Conservation (phyloP, 2,113 vertebrate species). For the Misgurnus mizolepis region DNA sequence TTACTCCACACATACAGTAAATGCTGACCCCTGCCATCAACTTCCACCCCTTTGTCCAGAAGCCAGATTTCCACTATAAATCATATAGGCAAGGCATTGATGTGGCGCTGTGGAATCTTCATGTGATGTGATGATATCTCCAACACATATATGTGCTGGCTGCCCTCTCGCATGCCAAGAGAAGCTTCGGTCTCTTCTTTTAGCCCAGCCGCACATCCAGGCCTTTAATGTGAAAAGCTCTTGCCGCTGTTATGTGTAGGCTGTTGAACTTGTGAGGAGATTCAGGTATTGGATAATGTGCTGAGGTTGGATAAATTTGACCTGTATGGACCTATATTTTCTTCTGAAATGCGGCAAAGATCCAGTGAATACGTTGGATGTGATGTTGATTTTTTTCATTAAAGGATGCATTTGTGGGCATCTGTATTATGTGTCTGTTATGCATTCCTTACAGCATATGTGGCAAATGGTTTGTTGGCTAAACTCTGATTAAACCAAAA, state of each 20-base stretch:
- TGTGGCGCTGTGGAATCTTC: constrained; percentile 62
- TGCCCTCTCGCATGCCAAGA: constrained; percentile 52
- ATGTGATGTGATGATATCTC: constrained; percentile 70
- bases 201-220: constrained; percentile 56
- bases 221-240: constrained; percentile 70
- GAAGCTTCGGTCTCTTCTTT: constrained; percentile 52
- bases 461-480: too few species aligned
- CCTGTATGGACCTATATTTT: not conserved
- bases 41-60: constrained; percentile 12
- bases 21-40: constrained; percentile 25
- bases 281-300: constrained; percentile 53
- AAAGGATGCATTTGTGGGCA: too few species aligned
- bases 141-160: constrained; percentile 54
- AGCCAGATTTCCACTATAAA: constrained; percentile 40
- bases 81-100: constrained; percentile 54
- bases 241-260: constrained; percentile 57
- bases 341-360: not conserved
- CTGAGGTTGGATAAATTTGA: constrained; percentile 15
- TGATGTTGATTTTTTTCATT: too few species aligned
- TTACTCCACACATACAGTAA: constrained; percentile 19
- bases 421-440: too few species aligned
- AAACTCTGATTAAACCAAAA: too few species aligned
- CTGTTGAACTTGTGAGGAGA: constrained; percentile 54
- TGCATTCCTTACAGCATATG: too few species aligned
- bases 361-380: not conserved